Percentiles rank a stretch among this genome's conserved stretches.
Evolutionary conservation across 2,797 vertebrate genomes (phyloP).

Genomic region (Mormyrops boulengeri): DNA sequence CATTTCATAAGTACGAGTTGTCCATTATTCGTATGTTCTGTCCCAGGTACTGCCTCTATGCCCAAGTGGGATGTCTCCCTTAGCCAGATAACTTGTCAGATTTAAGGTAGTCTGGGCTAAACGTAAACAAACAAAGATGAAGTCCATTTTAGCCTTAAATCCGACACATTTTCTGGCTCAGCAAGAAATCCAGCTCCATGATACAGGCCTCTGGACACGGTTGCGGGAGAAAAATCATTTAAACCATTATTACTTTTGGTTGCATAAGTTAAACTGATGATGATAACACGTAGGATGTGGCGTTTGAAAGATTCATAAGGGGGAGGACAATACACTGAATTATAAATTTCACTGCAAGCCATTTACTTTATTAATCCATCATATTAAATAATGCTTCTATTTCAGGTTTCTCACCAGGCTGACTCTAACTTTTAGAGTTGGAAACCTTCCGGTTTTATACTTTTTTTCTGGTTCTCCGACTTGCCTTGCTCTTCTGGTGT

Average conservation of each 20-base stretch:
- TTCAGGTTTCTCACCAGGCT: not conserved
- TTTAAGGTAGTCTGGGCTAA: too few relatives aligned
- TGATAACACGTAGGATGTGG: not conserved
- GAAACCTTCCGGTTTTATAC: not conserved
- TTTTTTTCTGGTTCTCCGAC: not conserved
- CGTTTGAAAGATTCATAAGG: not conserved
- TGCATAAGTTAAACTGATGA: not conserved
- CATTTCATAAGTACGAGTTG: too few relatives aligned
- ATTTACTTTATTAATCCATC: not conserved
- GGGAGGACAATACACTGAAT: not conserved
- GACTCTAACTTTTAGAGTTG: not conserved
- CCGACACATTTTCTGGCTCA: too few relatives aligned
- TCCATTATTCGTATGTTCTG: too few relatives aligned
- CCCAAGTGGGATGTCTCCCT: too few relatives aligned
- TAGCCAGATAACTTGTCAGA: too few relatives aligned
- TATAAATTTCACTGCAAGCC: not conserved
- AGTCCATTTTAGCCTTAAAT: not conserved
- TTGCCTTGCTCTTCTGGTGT: not conserved
- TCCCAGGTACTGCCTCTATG: too few relatives aligned
- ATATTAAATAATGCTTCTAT: slow-evolving; percentile 2
- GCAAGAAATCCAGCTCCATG: not conserved
- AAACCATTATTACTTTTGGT: not conserved
- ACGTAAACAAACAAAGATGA: not conserved
- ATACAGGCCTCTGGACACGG: not conserved
- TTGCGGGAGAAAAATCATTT: not conserved